phyloP scores from a whole-genome alignment of 2,797 vertebrate genomes.

The Pyrocephalus nanus region DNA sequence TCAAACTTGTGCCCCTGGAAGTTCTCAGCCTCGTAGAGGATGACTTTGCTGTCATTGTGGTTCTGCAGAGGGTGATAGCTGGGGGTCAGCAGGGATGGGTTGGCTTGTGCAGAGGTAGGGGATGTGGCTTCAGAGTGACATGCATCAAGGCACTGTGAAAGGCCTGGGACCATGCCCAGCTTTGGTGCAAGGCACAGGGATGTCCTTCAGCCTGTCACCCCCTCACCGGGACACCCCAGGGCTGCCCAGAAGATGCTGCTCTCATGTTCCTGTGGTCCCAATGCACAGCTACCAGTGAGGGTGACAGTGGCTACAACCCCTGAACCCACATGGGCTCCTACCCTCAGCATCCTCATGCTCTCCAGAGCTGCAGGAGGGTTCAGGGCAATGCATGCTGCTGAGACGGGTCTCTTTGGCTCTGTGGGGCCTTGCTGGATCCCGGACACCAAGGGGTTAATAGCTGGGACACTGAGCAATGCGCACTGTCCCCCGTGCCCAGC shows the following conservation, averaged over 20 bases:
- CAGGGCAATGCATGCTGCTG: neutral
- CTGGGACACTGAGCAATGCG: conserved; percentile 28
- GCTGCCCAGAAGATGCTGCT: neutral
- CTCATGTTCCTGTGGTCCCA: neutral
- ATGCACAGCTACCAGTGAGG: neutral
- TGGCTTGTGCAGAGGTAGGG: neutral
- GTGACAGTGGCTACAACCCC: neutral
- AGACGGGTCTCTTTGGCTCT: neutral
- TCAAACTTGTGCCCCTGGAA: conserved; percentile 96
- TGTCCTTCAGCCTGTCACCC: neutral
- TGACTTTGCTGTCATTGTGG: conserved; percentile 91
- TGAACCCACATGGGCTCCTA: rapidly evolving
- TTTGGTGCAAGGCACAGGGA: neutral
- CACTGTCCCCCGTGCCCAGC: conserved; percentile 37
- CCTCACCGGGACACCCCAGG: neutral
- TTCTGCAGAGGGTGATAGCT: conserved; percentile 61
- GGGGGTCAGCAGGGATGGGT: neutral
- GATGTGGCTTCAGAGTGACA: neutral
- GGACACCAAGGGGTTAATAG: conserved; percentile 51
- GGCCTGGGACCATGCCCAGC: neutral
- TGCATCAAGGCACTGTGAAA: neutral
- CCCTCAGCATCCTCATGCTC: neutral
- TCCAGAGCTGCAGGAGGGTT: neutral
- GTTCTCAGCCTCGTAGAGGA: conserved; percentile 90
- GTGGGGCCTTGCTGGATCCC: neutral